Evolutionary conservation across 2,888 invertebrate genomes (phyloP).

Genomic region (Drosophila neotestacea): DNA sequence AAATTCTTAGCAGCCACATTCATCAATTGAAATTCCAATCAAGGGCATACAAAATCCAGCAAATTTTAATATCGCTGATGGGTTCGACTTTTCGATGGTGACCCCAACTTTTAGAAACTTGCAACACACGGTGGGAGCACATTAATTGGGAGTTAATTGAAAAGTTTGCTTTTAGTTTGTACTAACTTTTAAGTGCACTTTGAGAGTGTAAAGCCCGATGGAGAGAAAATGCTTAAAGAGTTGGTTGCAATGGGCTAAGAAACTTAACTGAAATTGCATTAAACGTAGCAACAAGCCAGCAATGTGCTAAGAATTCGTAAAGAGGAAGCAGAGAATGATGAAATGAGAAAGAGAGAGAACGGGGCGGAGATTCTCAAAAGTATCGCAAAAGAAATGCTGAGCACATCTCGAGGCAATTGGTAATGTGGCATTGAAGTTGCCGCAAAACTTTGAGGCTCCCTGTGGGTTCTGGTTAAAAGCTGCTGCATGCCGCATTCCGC

Average conservation of each 20-base stretch:
- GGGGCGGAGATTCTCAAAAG: conserved; percentile 23
- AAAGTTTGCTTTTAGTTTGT: conserved; percentile 56
- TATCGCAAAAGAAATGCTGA: conserved; percentile 50
- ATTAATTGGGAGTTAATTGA: conserved; percentile 79
- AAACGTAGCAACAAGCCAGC: conserved; percentile 21
- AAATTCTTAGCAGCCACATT: background rate
- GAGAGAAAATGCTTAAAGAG: conserved; percentile 8
- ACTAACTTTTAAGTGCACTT: conserved; percentile 60
- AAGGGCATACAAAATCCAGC: conserved; percentile 33
- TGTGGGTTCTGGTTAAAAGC: conserved; percentile 28
- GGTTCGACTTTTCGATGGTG: conserved; percentile 13
- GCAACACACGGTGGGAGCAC: conserved; percentile 18
- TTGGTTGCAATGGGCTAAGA: conserved; percentile 32
- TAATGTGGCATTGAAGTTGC: conserved; percentile 69
- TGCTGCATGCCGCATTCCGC: conserved; percentile 28
- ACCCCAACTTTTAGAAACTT: conserved; percentile 18
- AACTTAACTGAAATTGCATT: conserved; percentile 44
- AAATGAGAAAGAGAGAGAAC: background rate
- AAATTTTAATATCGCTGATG: conserved; percentile 47
- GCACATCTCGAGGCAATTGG: conserved; percentile 65
- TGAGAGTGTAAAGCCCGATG: conserved; percentile 8
- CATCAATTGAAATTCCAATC: conserved; percentile 30
- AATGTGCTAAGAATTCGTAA: background rate
- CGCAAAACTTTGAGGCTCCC: conserved; percentile 47
- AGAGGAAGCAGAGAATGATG: too few relatives aligned